These are phyloP conservation scores for Pteruthius melanotis DNA, from an alignment of 2,113 vertebrate species.

Conservation along the genomic window DNA sequence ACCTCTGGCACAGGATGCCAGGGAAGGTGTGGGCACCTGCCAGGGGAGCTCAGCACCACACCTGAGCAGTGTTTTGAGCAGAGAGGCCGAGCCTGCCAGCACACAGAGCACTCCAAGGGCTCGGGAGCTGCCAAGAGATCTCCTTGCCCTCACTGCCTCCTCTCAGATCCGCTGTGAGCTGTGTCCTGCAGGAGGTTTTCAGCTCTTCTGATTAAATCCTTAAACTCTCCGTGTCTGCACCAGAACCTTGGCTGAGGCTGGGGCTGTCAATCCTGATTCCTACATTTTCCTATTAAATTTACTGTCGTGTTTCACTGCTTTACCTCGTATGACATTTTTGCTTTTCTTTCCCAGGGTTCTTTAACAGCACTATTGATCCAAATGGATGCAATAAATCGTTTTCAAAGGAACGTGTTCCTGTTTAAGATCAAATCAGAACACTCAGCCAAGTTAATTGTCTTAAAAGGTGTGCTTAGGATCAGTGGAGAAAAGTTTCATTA, in stretches of 20 bases:
- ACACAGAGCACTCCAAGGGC: neutral
- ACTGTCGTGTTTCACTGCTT: neutral
- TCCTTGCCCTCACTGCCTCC: neutral
- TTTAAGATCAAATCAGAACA: slow-evolving; percentile 7
- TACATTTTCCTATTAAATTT: neutral
- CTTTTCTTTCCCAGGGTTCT: neutral
- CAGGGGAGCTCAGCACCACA: neutral
- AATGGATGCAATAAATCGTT: slow-evolving; percentile 17
- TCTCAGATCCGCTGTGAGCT: neutral
- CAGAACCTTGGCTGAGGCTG: neutral
- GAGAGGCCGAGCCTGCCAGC: neutral
- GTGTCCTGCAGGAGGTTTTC: neutral
- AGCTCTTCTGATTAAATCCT: neutral
- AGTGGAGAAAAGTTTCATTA: neutral
- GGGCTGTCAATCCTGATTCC: neutral
- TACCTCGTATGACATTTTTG: neutral
- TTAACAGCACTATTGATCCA: neutral
- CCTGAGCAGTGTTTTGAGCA: neutral
- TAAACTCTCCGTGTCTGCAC: neutral
- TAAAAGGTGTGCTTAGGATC: slow-evolving; percentile 3
- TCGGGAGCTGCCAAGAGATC: neutral
- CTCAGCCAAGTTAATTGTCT: slow-evolving; percentile 27
- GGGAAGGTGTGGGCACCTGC: accelerated
- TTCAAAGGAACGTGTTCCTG: neutral
- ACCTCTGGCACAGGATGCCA: neutral